Conservation (phyloP, 2,113 vertebrate genomes). For the Onychostruthus taczanowskii region DNA sequence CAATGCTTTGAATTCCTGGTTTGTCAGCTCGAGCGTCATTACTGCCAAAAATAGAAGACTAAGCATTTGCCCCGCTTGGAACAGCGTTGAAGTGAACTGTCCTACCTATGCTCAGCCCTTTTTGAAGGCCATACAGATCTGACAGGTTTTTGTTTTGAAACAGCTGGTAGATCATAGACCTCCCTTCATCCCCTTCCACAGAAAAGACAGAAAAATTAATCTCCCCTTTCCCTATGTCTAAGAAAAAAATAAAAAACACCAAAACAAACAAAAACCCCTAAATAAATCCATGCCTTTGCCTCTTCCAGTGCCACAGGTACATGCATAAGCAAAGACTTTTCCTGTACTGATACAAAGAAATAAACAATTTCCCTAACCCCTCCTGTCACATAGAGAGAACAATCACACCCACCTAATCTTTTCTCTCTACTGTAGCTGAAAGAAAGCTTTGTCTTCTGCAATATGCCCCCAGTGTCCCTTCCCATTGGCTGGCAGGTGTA, state of each 20-base stretch:
- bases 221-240: not conserved
- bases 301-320: not conserved
- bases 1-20: conserved; percentile 25
- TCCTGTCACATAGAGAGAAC: not conserved
- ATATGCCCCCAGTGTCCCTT: not conserved
- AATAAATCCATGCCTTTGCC: not conserved
- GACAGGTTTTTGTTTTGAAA: not conserved
- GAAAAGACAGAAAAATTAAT: not conserved
- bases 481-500: not conserved
- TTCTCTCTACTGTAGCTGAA: not conserved
- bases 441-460: not conserved
- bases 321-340: conserved; percentile 5
- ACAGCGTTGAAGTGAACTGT: not conserved
- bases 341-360: conserved; percentile 10
- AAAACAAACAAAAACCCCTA: not conserved
- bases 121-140: not conserved
- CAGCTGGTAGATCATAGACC: not conserved
- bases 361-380: not conserved
- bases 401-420: not conserved
- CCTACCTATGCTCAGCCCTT: not conserved
- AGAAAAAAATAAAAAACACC: not conserved
- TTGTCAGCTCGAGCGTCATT: conserved; percentile 20
- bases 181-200: not conserved
- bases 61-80: conserved; percentile 13
- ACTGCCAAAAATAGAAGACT: conserved; percentile 26